Evolutionary conservation across 2,888 invertebrate genomes (phyloP), one percentile per base, ranked within the genome.

Genomic region (Matsumyia berberina): DNA sequence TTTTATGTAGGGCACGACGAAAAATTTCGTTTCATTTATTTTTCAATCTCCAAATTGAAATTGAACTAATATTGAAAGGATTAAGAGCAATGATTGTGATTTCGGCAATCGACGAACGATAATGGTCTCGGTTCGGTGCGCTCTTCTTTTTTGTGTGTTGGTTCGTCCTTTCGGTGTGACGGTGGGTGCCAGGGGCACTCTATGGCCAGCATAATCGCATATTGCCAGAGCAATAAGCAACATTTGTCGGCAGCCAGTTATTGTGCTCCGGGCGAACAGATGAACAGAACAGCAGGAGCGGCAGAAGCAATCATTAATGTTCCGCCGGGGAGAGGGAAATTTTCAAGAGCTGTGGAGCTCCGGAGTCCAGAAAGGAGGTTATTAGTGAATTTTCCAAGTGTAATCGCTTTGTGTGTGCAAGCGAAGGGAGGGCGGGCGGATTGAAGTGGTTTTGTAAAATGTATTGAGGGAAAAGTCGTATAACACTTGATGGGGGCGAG

Each of bases 61-160:
- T 85, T 85, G 85, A 85, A 74, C 73, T 85, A 80, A 80, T 85
- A 85, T 85, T 70, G 85, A 66, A 85, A 85, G 85, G 74, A 74
- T 85, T 85, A 85, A 70, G 69, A 64, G 79, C 83, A 74, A 79
- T 79, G 74, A 85, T 70, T 85, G 69, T 66, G 74, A 79, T 85
- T 79, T 74, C 17, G 74, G 66, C 33, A 55, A 72, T 72, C 66
- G 66, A 51, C 49, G 42, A 49, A 78, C 73, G 60, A 67, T 78
- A 78, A 67, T 66, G 72, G 9, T 60, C n/a, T 39, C 62, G 24
- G n/a, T 49, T 49, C 17, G 31, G 8, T 19, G 12, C 29, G 29
- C 29, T 7, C n/a, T 11, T 4, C 11, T 8, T 7, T 37, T 42
- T 58, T 64, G 15, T 64, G 8, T 15, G 17, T 17, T 1, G n/a